phyloP scores from a whole-genome alignment of 64 coral and sea anemone species.

The Trachythela sp. region DNA sequence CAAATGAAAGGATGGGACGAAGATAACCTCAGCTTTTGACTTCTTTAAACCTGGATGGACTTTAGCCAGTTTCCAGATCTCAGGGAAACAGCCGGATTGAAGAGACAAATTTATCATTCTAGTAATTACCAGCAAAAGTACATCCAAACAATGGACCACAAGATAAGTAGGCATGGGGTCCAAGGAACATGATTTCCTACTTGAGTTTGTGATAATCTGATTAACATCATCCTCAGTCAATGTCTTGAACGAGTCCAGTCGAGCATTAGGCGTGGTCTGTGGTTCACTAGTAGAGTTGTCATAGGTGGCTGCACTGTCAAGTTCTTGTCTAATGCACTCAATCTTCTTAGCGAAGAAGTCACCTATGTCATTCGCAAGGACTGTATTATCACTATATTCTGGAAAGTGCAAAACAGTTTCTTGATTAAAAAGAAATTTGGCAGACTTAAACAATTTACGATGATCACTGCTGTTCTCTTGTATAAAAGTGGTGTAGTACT shows the following conservation, averaged over 20 bases:
- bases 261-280: not conserved
- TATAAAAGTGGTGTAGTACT: not conserved
- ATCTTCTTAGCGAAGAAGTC: not conserved
- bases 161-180: constrained; percentile 28
- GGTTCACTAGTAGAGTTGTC: not conserved
- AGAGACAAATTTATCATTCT: constrained; percentile 10
- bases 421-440: not conserved
- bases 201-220: not conserved
- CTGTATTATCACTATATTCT: not conserved
- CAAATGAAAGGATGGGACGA: not conserved
- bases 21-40: not conserved
- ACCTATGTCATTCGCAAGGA: not conserved
- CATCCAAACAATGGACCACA: not conserved
- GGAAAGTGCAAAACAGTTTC: not conserved
- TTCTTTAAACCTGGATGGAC: not conserved
- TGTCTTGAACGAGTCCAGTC: not conserved
- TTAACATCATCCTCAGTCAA: not conserved
- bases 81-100: not conserved
- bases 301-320: not conserved
- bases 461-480: not conserved
- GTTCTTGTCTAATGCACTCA: not conserved
- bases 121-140: not conserved
- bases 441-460: not conserved
- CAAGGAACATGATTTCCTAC: not conserved
- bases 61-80: not conserved